These are phyloP conservation scores for Rallus limicola DNA, from an alignment of 2,113 vertebrate genomes.

Conservation along the genomic window DNA sequence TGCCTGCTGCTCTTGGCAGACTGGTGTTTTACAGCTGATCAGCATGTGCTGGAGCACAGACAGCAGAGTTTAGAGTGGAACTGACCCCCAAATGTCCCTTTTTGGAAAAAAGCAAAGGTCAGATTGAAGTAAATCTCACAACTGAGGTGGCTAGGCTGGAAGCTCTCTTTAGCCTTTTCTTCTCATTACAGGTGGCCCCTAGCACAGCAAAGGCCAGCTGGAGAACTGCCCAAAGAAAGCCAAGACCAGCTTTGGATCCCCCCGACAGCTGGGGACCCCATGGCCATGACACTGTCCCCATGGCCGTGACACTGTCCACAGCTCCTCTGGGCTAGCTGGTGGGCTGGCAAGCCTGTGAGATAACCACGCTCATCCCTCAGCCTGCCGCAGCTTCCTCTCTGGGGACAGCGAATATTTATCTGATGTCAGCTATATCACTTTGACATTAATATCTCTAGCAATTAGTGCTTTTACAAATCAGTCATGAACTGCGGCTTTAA, in stretches of 20 bases:
- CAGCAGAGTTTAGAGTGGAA: not conserved
- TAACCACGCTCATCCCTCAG: accelerated
- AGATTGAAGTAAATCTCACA: not conserved
- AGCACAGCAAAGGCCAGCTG: not conserved
- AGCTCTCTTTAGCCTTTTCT: not conserved
- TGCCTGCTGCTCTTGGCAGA: constrained; percentile 35
- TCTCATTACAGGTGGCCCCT: not conserved
- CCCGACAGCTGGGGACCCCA: not conserved
- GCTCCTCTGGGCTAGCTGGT: not conserved
- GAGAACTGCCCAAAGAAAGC: not conserved
- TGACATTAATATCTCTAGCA: constrained; percentile 6
- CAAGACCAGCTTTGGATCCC: not conserved
- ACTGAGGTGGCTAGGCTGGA: not conserved
- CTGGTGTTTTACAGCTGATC: not conserved
- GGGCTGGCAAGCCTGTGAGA: accelerated
- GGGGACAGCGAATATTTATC: not conserved
- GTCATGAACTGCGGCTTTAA: constrained; percentile 14
- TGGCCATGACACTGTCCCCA: not conserved
- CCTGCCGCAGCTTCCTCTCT: not conserved
- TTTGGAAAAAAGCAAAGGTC: not conserved
- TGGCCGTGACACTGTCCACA: not conserved
- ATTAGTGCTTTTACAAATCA: constrained; percentile 43
- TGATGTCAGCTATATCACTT: not conserved
- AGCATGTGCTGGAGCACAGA: constrained; percentile 11
- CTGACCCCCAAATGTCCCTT: constrained; percentile 5